These are phyloP conservation scores for Rynchops niger DNA, from an alignment of 2,113 vertebrate genomes.

Conservation along the genomic window DNA sequence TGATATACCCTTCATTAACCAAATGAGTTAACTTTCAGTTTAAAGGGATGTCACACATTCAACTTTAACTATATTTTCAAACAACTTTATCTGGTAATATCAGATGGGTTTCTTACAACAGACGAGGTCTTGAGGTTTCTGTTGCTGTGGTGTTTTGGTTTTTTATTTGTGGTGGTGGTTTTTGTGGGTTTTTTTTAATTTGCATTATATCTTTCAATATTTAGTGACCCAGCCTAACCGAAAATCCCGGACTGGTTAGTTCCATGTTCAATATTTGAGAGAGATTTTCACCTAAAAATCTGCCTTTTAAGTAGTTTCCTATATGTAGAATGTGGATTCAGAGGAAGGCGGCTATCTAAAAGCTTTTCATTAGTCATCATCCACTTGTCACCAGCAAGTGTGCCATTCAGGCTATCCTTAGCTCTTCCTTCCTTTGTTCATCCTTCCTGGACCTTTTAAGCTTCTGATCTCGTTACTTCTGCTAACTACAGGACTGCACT, in stretches of 20 bases:
- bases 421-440: neutral
- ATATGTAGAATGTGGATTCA: neutral
- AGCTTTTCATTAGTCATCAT: conserved; percentile 22
- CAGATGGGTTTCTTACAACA: neutral
- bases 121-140: neutral
- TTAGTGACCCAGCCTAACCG: neutral
- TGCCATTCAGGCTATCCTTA: neutral
- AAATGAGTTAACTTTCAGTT: neutral
- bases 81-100: neutral
- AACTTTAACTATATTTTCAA: neutral
- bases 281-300: neutral
- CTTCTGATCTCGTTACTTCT: neutral
- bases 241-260: neutral
- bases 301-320: neutral
- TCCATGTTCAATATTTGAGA: neutral
- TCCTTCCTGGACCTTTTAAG: neutral
- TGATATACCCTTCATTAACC: neutral
- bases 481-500: neutral
- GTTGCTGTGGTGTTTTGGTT: neutral
- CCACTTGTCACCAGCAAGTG: neutral
- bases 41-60: neutral
- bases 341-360: neutral
- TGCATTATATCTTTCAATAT: neutral
- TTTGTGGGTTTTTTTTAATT: neutral
- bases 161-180: neutral